Base-by-base conservation (phyloP, 1,140 invertebrate genomes). In the Pseudomyrmex flavicornis region DNA sequence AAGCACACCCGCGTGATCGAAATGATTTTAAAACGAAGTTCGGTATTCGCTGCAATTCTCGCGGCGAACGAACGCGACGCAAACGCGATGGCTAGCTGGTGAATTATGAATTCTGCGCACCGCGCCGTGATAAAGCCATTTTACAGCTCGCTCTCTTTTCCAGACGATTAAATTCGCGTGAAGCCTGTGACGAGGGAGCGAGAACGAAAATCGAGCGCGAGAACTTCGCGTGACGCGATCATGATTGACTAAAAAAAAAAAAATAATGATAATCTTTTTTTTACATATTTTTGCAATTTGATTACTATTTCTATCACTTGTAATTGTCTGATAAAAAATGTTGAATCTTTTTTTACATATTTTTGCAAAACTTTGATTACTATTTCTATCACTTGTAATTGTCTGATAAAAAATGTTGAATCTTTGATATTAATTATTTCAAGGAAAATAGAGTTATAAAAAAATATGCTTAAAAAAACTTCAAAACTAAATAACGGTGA, bases 61-160 rank as follows among this genome's bases (percentile, higher is more conserved):
- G 63, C 65, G 54, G 62, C 52, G 75, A 74, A 59, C 61, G 63
- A 70, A 22, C 72, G 79, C 54, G 62, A 35, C 44, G 58, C 44
- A 35, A 88, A 74, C 74, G 58, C 52, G 86, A 46, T 35, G 62
- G 44, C 48, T 80, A 62, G 50, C 61, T 76, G 75, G 82, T 88
- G 84, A 88, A 88, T 89, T 85, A 88, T 88, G 84, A 80, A 89
- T 85, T 85, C 59, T 46, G 15, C 48, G 13, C 17, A 50, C 46
- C 46, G 65, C 63, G 2, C 72, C 52, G 54, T n/a, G 50, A 59
- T 61, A 26, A 85, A 66, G 73, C 68, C 68, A 79, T 72, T 75
- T 88, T 83, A 85, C 69, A 48, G 77, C 12, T 66, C 52, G 46
- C 17, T 26, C 58, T 65, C 56, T 72, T 80, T 82, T 84, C 56